phyloP scores from a whole-genome alignment of 2,888 invertebrate genomes.

The Gastracanthus pulcherrimus region DNA sequence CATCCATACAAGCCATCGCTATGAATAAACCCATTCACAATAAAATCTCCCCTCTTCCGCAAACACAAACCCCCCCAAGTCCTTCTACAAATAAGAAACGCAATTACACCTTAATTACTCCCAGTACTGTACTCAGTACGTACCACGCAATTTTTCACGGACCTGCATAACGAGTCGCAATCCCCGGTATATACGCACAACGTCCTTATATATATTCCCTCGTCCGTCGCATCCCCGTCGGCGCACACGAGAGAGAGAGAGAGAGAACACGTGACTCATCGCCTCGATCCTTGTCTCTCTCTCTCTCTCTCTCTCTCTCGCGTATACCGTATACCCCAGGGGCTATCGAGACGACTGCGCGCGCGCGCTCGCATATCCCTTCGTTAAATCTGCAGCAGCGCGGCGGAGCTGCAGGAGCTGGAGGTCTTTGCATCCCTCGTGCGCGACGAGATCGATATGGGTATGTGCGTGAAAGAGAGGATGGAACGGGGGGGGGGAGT shows the following conservation, averaged over 20 bases:
- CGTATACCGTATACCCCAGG: neutral
- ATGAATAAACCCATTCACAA: too few species aligned
- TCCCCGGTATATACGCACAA: neutral
- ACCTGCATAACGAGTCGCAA: neutral
- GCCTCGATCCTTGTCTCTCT: conserved; percentile 13
- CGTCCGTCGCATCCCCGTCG: conserved; percentile 13
- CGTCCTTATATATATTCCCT: neutral
- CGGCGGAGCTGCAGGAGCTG: too few species aligned
- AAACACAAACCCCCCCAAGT: neutral
- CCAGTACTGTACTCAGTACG: too few species aligned
- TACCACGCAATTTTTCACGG: conserved; percentile 2
- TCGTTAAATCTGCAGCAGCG: conserved; percentile 48
- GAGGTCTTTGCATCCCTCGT: conserved; percentile 21
- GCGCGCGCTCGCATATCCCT: conserved; percentile 2
- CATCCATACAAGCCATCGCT: too few species aligned
- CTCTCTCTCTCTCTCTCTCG: neutral
- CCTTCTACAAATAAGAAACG: neutral
- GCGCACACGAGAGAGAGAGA: too few species aligned
- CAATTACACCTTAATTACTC: conserved; percentile 45
- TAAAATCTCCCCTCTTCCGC: too few species aligned
- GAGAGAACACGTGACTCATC: conserved; percentile 50
- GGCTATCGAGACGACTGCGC: conserved; percentile 38
- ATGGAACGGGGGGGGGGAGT: neutral
- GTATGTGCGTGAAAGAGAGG: neutral
- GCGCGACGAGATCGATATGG: conserved; percentile 26